Base-by-base conservation (phyloP, 2,797 vertebrate genomes). In the Numenius phaeopus region DNA sequence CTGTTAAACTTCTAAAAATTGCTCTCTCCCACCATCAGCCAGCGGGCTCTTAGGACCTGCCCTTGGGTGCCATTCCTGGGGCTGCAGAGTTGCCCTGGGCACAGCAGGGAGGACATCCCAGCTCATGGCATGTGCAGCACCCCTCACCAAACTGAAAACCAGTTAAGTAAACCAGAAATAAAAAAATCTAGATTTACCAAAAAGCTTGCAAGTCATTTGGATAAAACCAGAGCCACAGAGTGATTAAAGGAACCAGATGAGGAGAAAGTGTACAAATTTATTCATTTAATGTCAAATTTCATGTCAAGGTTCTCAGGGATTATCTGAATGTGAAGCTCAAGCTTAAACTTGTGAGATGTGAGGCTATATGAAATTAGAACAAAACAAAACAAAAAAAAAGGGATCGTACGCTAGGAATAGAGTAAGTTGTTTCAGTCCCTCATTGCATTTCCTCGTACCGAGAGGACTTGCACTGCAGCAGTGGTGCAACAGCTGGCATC, bases 41-140 rank as follows among this genome's bases (percentile, higher is more conserved):
- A 42, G 26, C 0, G 2, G 15, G 14, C 12, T 13, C 4, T n/a
- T 72, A 34, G 32, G 26, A 57, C 9, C 16, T 57, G 21, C 15
- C 11, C 14, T 71, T 57, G 32, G 5, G 9, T 83, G 18, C 15
- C 21, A 8, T 67, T 72, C 58, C 39, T 2, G 2, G 29, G 47
- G 27, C 39, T 91, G 65, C 66, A 91, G 27, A 71, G 6, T 7
- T 94, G 8, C 20, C 55, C 18, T 46, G 16, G 49, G 10, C 21
- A 67, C 70, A 87, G 32, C 37, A 64, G 40, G 40, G 30, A 40
- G 9, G 22, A 72, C 26, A 47, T 30, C 18, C n/a, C 40, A 62
- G 22, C 5, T 54, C 12, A 3, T 0, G 0, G 29, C 17, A 9
- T 27, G 18, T 1, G 1, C 32, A 54, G n/a, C 12, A 50, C 16